Evolutionary conservation across 1,140 invertebrate genomes (phyloP), one percentile per base, ranked within the genome.

Genomic region (Trichonephila clavipes): DNA sequence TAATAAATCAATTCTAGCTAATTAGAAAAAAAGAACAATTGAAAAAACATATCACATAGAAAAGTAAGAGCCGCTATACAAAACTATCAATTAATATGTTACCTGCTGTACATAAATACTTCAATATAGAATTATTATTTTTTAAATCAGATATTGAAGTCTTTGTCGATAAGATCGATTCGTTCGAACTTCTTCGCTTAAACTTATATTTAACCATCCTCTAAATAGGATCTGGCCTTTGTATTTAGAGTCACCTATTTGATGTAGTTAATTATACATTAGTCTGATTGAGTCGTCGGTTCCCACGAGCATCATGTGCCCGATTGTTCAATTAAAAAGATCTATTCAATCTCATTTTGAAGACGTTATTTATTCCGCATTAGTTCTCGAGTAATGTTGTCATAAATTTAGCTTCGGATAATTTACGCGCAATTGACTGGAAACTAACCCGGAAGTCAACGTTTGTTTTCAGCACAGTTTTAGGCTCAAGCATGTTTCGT

Each of bases 261-360:
- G 4, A 40, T 77, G 6, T 18, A 77, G 28, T 77, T 77, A 40
- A 77, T 77, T 40, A 34, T 14, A 28, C 72, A 77, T 77, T 18
- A 16, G 28, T 40, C 28, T 77, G 24, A 77, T 34, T 77, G 72
- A 77, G 34, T 24, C 28, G 1, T 3, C 24, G 72, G 18, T 77
- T 77, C 72, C 69, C 72, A 77, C 72, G 72, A 77, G 18, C 34
- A 34, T 77, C 34, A 18, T 77, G 18, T 34, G 21, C 18, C 18
- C 28, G 34, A 77, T 77, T 77, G 72, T 77, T 77, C 72, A 77
- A 77, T 77, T 77, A 77, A 77, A 77, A 77, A 77, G 72, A 77
- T 77, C 72, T 77, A 77, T 77, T 77, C 72, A 77, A 77, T 77
- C 72, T 77, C 28, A 77, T 77, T 77, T 77, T 77, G 72, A 18